Evolutionary conservation across 1,140 invertebrate genomes (phyloP).

Genomic region (Drosophila pruinosa): DNA sequence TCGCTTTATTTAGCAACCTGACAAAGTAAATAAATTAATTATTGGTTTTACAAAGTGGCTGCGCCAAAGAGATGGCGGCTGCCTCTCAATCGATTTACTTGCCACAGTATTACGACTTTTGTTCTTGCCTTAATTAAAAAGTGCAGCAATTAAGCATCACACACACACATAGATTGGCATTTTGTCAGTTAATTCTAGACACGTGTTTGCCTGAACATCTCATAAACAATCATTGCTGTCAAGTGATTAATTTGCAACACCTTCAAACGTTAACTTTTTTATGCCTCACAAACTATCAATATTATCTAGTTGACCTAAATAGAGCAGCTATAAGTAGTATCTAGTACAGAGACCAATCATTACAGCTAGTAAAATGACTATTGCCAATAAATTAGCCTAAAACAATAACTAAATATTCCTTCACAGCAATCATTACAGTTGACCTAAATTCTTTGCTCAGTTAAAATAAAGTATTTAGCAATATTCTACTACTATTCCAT

Average conservation of each 20-base stretch:
- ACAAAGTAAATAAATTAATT: constrained; percentile 64
- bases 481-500: too few species aligned
- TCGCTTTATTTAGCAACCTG: not conserved
- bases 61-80: too few species aligned
- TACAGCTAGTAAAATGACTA: not conserved
- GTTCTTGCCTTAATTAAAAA: constrained; percentile 23
- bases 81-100: constrained; percentile 17
- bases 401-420: too few species aligned
- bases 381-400: too few species aligned
- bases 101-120: constrained; percentile 35
- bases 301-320: constrained; percentile 54
- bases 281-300: constrained; percentile 22
- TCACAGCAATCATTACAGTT: too few species aligned
- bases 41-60: not conserved
- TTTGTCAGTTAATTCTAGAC: constrained; percentile 17
- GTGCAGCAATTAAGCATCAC: not conserved
- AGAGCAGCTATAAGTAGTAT: not conserved
- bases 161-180: not conserved
- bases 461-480: too few species aligned
- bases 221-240: constrained; percentile 49
- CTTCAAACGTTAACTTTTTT: constrained; percentile 26
- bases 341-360: not conserved
- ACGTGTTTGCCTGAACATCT: constrained; percentile 43
- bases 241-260: constrained; percentile 54
- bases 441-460: too few species aligned